phyloP scores from a whole-genome alignment of 2,888 invertebrate genomes.

The Melanargia galathea region DNA sequence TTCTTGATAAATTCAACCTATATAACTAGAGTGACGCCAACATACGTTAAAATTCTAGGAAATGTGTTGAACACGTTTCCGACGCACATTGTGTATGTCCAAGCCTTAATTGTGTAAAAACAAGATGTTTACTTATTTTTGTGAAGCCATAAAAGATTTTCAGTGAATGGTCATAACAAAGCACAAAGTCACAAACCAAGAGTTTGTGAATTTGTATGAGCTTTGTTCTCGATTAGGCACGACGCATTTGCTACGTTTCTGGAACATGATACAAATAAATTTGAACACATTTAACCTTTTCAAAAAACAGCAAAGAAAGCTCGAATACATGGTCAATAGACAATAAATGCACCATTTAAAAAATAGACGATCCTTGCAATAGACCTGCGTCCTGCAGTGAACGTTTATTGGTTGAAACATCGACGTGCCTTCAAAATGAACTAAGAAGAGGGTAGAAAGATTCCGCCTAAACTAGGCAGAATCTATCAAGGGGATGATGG shows the following conservation, averaged over 20 bases:
- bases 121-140: background rate
- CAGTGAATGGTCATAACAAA: slow-evolving; percentile 2
- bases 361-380: no score
- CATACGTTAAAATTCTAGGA: background rate
- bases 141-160: background rate
- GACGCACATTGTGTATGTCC: background rate
- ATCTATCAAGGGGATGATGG: no score
- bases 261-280: background rate
- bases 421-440: no score
- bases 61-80: background rate
- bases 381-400: no score
- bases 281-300: background rate
- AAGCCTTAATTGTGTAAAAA: background rate
- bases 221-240: background rate
- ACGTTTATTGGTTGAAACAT: no score
- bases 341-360: no score
- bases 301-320: background rate
- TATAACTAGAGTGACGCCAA: no score
- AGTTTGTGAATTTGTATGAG: no score
- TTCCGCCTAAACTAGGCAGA: no score
- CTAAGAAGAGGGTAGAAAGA: no score
- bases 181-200: background rate
- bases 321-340: no score
- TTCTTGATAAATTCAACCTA: no score
- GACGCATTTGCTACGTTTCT: background rate